phyloP scores from a whole-genome alignment of 2,888 invertebrate genomes.

The Zaprionus obscuricornis region DNA sequence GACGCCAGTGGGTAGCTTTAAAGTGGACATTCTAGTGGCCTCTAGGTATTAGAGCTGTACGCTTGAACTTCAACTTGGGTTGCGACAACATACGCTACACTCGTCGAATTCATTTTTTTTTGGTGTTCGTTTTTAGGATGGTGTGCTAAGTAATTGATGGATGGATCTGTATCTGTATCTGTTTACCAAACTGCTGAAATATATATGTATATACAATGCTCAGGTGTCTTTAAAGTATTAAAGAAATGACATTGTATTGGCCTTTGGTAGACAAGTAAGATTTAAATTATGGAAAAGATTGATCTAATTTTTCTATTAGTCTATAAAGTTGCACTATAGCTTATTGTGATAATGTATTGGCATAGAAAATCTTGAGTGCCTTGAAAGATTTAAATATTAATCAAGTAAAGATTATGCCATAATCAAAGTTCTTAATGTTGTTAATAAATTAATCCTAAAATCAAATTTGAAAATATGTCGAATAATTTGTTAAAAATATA shows the following conservation, averaged over 20 bases:
- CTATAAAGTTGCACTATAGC: too few relatives aligned
- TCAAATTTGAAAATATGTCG: too few relatives aligned
- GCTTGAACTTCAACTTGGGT: constrained; percentile 69
- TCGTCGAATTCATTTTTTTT: constrained; percentile 38
- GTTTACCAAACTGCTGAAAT: not conserved
- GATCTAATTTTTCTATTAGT: too few relatives aligned
- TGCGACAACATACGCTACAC: constrained; percentile 42
- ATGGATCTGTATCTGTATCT: constrained; percentile 25
- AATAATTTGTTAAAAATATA: too few relatives aligned
- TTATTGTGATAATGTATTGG: too few relatives aligned
- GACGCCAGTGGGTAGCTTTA: constrained; percentile 68
- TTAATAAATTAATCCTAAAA: too few relatives aligned
- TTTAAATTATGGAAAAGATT: constrained; percentile 22
- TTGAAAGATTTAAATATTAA: too few relatives aligned
- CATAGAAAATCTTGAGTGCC: too few relatives aligned
- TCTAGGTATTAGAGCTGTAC: constrained; percentile 59
- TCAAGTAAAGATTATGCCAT: too few relatives aligned
- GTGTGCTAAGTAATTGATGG: constrained; percentile 64
- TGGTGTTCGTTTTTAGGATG: constrained; percentile 21
- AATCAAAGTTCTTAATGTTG: too few relatives aligned
- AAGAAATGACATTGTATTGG: constrained; percentile 30
- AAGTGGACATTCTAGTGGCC: constrained; percentile 70
- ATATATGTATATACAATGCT: constrained; percentile 3
- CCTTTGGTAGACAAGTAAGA: constrained; percentile 42
- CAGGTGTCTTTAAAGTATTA: constrained; percentile 43